phyloP scores from a whole-genome alignment of 2,888 invertebrate genomes.

The Drosophila neotestacea region DNA sequence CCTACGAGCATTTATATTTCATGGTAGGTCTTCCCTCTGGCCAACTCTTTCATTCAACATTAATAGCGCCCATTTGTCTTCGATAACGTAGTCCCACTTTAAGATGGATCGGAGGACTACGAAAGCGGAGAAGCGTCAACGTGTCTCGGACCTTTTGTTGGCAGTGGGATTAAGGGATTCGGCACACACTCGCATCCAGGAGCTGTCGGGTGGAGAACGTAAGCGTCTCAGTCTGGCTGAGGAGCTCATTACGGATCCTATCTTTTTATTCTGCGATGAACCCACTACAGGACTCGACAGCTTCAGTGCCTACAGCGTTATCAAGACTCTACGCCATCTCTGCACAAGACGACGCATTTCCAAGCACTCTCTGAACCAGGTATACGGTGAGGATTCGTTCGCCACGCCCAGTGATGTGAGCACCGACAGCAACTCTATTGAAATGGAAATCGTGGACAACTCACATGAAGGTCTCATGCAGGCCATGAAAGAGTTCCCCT shows the following conservation, averaged over 20 bases:
- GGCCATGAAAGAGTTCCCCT: conserved; percentile 66
- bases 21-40: conserved; percentile 88
- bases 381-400: conserved; percentile 80
- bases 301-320: conserved; percentile 93
- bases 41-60: too few relatives aligned
- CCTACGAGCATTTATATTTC: conserved; percentile 93
- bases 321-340: conserved; percentile 89
- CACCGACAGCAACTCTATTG: conserved; percentile 72
- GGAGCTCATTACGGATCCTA: conserved; percentile 94
- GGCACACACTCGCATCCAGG: conserved; percentile 89
- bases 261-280: conserved; percentile 96
- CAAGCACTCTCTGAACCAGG: conserved; percentile 69
- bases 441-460: conserved; percentile 76
- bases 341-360: conserved; percentile 85
- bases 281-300: conserved; percentile 97
- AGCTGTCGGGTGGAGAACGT: conserved; percentile 95
- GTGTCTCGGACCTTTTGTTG: conserved; percentile 80
- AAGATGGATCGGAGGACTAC: conserved; percentile 89
- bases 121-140: conserved; percentile 81
- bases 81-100: conserved; percentile 88
- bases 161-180: conserved; percentile 91
- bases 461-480: conserved; percentile 62
- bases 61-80: neutral
- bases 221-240: conserved; percentile 94
- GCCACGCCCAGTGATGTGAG: conserved; percentile 66